These are phyloP conservation scores for Acheta domesticus DNA, from an alignment of 2,888 invertebrate species.

Conservation along the genomic window DNA sequence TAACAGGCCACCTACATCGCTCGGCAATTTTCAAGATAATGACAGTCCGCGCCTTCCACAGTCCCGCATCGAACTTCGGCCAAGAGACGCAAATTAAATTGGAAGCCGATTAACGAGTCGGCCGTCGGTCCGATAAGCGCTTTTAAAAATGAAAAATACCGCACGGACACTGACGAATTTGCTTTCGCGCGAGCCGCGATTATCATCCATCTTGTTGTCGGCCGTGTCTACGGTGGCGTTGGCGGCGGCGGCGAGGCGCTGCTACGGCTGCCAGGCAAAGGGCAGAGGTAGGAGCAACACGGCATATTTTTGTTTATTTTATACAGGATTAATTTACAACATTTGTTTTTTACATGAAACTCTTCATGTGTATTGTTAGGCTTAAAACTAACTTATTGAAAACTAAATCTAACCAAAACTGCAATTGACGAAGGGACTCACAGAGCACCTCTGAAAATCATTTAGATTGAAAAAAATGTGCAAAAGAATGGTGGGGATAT, in stretches of 20 bases:
- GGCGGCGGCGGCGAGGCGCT: not conserved
- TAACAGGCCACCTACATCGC: not conserved
- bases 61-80: not conserved
- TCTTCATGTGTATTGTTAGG: no score
- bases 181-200: slow-evolving; percentile 18
- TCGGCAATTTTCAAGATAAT: not conserved
- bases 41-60: not conserved
- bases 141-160: not conserved
- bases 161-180: slow-evolving; percentile 9
- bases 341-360: no score
- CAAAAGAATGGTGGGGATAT: no score
- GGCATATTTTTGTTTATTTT: no score
- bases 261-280: not conserved
- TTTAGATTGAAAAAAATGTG: no score
- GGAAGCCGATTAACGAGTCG: slow-evolving; percentile 7
- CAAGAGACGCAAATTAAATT: slow-evolving; percentile 11
- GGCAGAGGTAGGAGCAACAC: no score
- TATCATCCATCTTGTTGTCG: slow-evolving; percentile 18
- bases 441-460: no score
- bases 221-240: not conserved
- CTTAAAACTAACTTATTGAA: no score
- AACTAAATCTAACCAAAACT: no score
- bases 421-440: no score
- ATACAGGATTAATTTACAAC: no score
- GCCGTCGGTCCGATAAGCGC: not conserved